Evolutionary conservation across 2,888 invertebrate genomes (phyloP).

Genomic region (Calliphora vomitoria): DNA sequence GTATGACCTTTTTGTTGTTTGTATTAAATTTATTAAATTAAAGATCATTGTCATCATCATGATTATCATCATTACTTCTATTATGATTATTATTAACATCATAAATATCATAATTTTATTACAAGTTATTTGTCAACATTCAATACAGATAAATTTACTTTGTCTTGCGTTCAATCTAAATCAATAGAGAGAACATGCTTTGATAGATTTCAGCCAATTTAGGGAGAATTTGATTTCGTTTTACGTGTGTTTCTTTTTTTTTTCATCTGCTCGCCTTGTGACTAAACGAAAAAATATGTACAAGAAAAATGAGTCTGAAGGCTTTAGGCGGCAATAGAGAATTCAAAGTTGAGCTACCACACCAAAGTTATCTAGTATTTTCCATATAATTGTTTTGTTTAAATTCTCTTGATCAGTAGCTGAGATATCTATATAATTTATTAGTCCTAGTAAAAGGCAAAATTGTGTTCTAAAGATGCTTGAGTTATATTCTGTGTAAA

Average conservation of each 20-base stretch:
- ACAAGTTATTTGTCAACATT: constrained; percentile 66
- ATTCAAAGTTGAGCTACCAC: neutral
- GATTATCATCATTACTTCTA: constrained; percentile 14
- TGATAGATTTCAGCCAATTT: constrained; percentile 68
- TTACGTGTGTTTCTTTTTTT: neutral
- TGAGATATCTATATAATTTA: no score
- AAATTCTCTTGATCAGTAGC: no score
- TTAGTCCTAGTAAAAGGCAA: no score
- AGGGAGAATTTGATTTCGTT: constrained; percentile 32
- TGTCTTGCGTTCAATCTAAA: constrained; percentile 55
- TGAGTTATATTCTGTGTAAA: no score
- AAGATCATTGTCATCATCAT: constrained; percentile 19
- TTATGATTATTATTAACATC: constrained; percentile 40
- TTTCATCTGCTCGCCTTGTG: neutral
- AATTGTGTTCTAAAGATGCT: no score
- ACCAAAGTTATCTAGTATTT: neutral
- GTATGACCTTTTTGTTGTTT: neutral
- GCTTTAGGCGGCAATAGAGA: neutral
- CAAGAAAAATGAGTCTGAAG: neutral
- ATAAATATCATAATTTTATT: constrained; percentile 64
- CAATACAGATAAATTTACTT: constrained; percentile 25
- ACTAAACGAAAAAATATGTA: neutral
- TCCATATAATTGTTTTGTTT: no score
- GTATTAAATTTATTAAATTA: constrained; percentile 31
- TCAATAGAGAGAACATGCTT: constrained; percentile 65